Evolutionary conservation across 2,113 vertebrate species (phyloP).

Genomic region (Anguilla japonica): DNA sequence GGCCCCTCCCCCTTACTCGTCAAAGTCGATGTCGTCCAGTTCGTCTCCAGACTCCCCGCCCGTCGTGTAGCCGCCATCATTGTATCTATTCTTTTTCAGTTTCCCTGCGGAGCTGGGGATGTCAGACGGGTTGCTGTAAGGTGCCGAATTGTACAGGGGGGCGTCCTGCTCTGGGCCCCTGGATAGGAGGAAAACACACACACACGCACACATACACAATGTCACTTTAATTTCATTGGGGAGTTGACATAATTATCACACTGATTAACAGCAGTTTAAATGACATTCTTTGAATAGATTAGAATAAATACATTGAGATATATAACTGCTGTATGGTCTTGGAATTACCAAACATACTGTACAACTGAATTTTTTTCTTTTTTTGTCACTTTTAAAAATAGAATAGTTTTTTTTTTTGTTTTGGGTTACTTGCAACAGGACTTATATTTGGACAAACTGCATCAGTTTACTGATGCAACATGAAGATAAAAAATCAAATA

Average conservation of each 20-base stretch:
- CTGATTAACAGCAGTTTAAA: not conserved
- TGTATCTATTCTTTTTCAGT: conserved; percentile 55
- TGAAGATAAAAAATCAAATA: no score
- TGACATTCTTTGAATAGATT: not conserved
- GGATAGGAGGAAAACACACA: not conserved
- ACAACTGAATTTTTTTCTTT: no score
- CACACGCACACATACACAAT: not conserved
- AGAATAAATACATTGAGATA: no score
- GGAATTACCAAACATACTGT: no score
- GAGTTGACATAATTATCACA: not conserved
- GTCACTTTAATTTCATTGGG: not conserved
- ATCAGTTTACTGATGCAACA: no score
- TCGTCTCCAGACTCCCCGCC: conserved; percentile 83
- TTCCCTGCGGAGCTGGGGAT: conserved; percentile 63
- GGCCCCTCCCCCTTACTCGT: conserved; percentile 61
- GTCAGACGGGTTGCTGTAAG: conserved; percentile 67
- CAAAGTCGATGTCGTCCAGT: conserved; percentile 77
- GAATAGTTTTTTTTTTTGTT: no score
- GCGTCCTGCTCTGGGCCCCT: conserved; percentile 23
- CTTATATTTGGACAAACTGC: no score
- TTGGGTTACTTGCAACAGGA: no score
- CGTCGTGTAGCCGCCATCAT: conserved; percentile 73
- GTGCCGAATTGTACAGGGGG: conserved; percentile 40
- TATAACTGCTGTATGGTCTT: no score
- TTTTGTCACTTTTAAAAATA: no score